Evolutionary conservation across 2,797 vertebrate genomes (phyloP), one percentile per base, ranked within the genome.

Genomic region (Clarias laeviceps): DNA sequence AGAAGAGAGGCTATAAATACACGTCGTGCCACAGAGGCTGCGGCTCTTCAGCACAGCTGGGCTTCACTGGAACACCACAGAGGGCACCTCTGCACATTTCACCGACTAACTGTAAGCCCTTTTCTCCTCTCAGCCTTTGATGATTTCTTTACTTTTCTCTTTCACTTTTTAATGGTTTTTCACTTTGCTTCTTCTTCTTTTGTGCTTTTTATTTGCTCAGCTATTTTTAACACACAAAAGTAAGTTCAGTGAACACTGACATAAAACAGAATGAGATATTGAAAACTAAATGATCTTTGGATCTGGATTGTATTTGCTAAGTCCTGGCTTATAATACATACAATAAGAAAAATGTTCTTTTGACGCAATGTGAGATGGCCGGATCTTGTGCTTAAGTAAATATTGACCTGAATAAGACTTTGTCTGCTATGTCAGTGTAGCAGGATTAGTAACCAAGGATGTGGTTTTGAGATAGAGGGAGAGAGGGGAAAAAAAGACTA

Each of bases 1-100:
- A 66, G 78, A 80, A 84, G 87, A 66, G 89, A 91, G 91, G 69
- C 88, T 94, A 94, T 94, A 94, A 94, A 94, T 94, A 92, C 91
- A 94, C 92, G 92, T 91, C 84, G 89, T 88, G 86, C 88, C 86
- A 89, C 86, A 74, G 90, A 94, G 92, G 88, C 92, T 95, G 91
- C 93, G 91, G 91, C 91, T 92, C 92, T 93, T 85, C 93, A 90
- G 87, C 94, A 94, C 94, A 93, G 91, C 93, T 95, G 92, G 93
- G 93, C 91, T 91, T 83, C 88, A 88, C 86, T 87, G 90, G 90
- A 92, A 91, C 92, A 93, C 92, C 90, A 84, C 72, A 92, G 91
- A 91, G 66, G 69, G 89, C 87, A 90, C 87, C 87, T 85, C 82
- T 91, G 89, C 87, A 92, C 90, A 91, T 64, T 94, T 94, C 85